These are phyloP conservation scores for Geophilus truncorum DNA, from an alignment of 2,888 invertebrate species.

Conservation along the genomic window DNA sequence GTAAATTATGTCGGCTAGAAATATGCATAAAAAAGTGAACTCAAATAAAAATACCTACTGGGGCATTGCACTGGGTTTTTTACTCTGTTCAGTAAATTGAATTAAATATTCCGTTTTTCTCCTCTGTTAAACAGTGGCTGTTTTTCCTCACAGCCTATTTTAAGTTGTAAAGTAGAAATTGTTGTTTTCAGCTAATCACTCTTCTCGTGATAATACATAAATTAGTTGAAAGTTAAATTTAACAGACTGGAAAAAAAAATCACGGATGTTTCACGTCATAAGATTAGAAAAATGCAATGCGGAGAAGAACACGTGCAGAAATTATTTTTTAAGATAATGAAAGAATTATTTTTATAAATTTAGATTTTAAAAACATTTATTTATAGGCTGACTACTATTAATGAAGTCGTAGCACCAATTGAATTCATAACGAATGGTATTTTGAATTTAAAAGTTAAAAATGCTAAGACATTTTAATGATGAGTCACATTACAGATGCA, in stretches of 20 bases:
- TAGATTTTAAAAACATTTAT: too few species aligned
- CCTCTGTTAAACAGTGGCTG: neutral
- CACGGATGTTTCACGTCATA: neutral
- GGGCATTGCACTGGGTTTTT: neutral
- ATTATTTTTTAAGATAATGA: too few species aligned
- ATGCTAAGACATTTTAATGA: too few species aligned
- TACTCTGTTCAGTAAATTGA: too few species aligned
- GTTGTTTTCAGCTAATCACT: neutral
- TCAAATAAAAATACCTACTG: neutral
- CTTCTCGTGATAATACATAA: neutral
- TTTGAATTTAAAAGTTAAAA: too few species aligned
- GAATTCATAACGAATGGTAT: too few species aligned
- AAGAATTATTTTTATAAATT: too few species aligned
- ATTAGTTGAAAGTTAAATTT: neutral
- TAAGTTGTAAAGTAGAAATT: neutral
- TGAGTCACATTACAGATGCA: too few species aligned
- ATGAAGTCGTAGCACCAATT: too few species aligned
- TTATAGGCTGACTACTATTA: too few species aligned
- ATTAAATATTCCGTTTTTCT: too few species aligned
- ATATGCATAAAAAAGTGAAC: neutral
- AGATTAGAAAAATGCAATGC: neutral
- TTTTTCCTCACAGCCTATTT: neutral
- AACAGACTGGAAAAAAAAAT: neutral
- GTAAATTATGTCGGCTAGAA: neutral
- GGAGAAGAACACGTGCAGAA: neutral